Conservation (phyloP, 2,113 vertebrate species). For the Anoplopoma fimbria region DNA sequence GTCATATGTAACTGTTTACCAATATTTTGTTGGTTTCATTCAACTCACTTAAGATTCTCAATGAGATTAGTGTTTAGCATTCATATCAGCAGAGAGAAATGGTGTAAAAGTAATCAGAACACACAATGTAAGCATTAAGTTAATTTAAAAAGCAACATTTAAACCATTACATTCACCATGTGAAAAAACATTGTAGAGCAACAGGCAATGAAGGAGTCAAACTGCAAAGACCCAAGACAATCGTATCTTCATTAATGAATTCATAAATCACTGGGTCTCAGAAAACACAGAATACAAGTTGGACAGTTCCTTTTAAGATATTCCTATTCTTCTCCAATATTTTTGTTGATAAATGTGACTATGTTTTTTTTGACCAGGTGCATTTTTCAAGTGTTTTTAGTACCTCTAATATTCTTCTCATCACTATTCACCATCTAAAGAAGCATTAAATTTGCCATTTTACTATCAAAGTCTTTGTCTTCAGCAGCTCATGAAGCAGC, state of each 20-base stretch:
- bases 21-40: background rate
- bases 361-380: background rate
- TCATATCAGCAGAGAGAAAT: background rate
- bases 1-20: background rate
- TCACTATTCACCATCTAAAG: background rate
- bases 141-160: background rate
- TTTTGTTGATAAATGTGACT: background rate
- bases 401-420: background rate
- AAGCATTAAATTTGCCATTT: background rate
- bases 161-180: background rate
- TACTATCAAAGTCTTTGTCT: background rate
- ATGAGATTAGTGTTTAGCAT: background rate
- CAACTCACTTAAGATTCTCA: conserved; percentile 1
- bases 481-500: conserved; percentile 2
- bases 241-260: background rate
- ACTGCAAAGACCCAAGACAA: background rate
- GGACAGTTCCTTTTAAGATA: background rate
- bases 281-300: background rate
- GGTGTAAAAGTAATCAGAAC: background rate
- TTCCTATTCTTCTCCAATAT: background rate
- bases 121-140: background rate
- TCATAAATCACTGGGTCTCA: background rate
- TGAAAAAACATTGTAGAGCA: background rate
- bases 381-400: background rate
- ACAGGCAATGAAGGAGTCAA: background rate